Evolutionary conservation across 2,113 vertebrate genomes (phyloP).

Genomic region (Cyrtonyx montezumae): DNA sequence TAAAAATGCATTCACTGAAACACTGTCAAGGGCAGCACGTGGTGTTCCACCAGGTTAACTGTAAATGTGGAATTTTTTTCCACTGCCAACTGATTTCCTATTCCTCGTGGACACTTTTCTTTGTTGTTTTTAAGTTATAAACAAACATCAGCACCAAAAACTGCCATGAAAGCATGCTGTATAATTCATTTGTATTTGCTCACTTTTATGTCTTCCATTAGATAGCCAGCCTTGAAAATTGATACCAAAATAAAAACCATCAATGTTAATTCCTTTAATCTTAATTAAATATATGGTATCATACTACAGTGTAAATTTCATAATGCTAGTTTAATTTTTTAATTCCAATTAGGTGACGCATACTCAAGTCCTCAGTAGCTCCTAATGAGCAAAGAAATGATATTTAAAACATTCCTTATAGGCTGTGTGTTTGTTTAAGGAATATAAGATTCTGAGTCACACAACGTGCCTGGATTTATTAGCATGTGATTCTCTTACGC

Average conservation of each 20-base stretch:
- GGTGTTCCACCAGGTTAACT: background rate
- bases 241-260: background rate
- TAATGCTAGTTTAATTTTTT: background rate
- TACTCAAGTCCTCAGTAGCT: background rate
- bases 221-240: background rate
- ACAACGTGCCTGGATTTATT: background rate
- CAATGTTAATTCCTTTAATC: background rate
- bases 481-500: conserved; percentile 31
- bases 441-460: background rate
- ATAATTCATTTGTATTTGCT: background rate
- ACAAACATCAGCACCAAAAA: background rate
- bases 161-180: background rate
- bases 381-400: background rate
- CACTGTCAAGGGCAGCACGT: background rate
- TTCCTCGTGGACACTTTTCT: background rate
- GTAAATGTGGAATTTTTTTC: background rate
- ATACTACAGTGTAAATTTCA: background rate
- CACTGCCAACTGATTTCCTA: background rate
- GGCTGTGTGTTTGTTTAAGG: background rate
- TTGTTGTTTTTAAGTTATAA: too few relatives aligned
- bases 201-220: background rate
- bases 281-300: background rate
- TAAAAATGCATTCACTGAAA: background rate
- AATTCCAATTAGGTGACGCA: background rate
- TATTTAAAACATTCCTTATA: background rate